Base-by-base conservation (phyloP, 2,113 vertebrate genomes). In the Myxocyprinus asiaticus region DNA sequence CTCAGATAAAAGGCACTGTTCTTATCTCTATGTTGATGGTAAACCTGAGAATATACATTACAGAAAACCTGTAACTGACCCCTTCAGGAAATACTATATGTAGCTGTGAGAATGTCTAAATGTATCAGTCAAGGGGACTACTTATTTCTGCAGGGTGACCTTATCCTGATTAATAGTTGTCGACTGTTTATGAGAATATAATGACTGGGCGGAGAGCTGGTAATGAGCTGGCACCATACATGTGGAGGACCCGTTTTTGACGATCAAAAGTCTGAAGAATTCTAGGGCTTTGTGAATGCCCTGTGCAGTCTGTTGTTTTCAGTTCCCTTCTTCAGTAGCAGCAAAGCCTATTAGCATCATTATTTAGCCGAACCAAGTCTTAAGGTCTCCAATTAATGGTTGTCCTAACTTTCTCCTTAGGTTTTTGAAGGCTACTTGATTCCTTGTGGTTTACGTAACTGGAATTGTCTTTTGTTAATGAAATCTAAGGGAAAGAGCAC, bases 351-450 rank as follows among this genome's bases (percentile, higher is more conserved):
- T 83, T 76, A 83, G 42, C 45, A 10, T 73, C 17, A 77, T 77
- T 77, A 59, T 58, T 80, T 71, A 22, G 53, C 45, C 44, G 44
- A 4, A 33, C 56, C 7, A 55, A 55, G 59, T 66, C 51, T 76
- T 76, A 44, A 79, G 71, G 67, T 68, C 65, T 61, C 51, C 45
- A 83, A 80, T 77, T 70, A 80, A 71, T 80, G 44, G 74, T 56
- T 72, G 63, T 76, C 51, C 17, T 67, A 61, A 77, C 79, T 80
- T 59, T 77, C 53, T 77, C 78, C 67, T 70, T 76, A 62, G 15
- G 51, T 45, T 70, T 70, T 66, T 55, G 50, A 11, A 70, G 43
- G 59, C 58, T 66, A 45, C 9, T 8, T 3, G 61, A 79, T 67
- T 53, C 17, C 48, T 68, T 75, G 17, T 33, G 53, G 43, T 61